Evolutionary conservation across 2,888 invertebrate genomes (phyloP), one percentile per base, ranked within the genome.

Genomic region (Phyllotreta striolata): DNA sequence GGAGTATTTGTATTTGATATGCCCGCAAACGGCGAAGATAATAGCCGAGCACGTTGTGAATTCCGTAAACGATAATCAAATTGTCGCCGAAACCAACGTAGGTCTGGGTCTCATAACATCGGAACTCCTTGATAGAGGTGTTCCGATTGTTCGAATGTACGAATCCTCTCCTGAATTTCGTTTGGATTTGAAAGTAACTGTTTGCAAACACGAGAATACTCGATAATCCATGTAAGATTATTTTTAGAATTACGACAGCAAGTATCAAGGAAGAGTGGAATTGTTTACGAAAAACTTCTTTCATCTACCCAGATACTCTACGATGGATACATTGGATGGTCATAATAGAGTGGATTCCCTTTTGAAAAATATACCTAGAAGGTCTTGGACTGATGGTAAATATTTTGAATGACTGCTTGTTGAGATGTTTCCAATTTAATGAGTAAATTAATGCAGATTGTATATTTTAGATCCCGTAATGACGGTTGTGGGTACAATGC

Each of bases 51-150:
- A 72, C 59, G 58, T 78, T 52, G 47, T 71, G 12, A 72, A 75
- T 10, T 56, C 65, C 49, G 60, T 77, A 43, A 62, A 68, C 24
- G 41, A 59, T 24, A 66, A 72, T 63, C 75, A 75, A 51, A 81
- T 84, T 1, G 75, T 89, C 10, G 79, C 88, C n/a, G 91, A 92
- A 82, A 82, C 89, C 0, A 89, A 89, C 80, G 88, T 91, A 0
- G 91, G 91, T 0, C 80, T 87, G 44, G 90, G 91, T 0, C 78
- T 87, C 13, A 78, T 91, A 54, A 88, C 89, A 1, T 78, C 83
- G 68, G 83, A 88, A 70, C 76, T 92, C 38, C 77, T 91, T 3
- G 75, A 84, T 6, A 68, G 69, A 70, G 83, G 83, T 12, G 79
- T 86, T 34, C 81, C 83, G 6, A 78, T 81, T 49, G 80, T 91